A percentile compares a stretch with the other conserved stretches of the same genome.
Conservation (phyloP, 2,888 invertebrate genomes). For the Acholoe squamosa region DNA sequence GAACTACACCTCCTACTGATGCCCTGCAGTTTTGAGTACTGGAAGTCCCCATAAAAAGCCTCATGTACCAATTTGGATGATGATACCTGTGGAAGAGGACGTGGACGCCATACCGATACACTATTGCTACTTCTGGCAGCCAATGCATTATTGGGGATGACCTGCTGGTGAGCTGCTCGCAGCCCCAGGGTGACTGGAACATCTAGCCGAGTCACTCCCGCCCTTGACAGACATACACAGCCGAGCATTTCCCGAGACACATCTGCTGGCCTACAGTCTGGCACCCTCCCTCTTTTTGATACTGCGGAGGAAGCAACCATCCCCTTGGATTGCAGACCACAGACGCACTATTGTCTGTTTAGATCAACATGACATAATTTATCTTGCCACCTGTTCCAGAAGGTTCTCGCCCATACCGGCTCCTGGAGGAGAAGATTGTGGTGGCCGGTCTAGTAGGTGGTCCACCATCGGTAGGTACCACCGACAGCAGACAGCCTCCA, state of each 20-base stretch:
- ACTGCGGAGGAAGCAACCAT: not conserved
- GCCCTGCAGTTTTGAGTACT: too few relatives aligned
- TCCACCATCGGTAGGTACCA: too few relatives aligned
- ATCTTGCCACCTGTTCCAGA: slow-evolving; percentile 36
- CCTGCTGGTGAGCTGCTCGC: too few relatives aligned
- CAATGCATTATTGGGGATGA: too few relatives aligned
- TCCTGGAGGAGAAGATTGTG: not conserved
- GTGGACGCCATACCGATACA: too few relatives aligned
- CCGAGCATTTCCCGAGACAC: not conserved
- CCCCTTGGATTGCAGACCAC: not conserved
- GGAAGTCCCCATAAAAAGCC: too few relatives aligned
- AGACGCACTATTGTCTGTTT: not conserved
- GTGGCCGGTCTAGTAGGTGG: not conserved
- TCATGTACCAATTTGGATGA: too few relatives aligned
- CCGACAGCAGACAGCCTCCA: not conserved
- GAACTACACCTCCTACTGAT: too few relatives aligned
- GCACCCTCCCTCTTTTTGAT: not conserved
- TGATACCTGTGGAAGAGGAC: too few relatives aligned
- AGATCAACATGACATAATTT: not conserved
- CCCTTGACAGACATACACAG: not conserved
- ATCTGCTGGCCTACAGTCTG: not conserved
- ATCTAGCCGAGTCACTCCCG: too few relatives aligned
- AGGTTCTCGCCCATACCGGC: not conserved
- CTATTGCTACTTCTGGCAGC: too few relatives aligned
- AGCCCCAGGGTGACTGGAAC: too few relatives aligned